Conservation (phyloP, 2,113 vertebrate species). For the Strix aluco region DNA sequence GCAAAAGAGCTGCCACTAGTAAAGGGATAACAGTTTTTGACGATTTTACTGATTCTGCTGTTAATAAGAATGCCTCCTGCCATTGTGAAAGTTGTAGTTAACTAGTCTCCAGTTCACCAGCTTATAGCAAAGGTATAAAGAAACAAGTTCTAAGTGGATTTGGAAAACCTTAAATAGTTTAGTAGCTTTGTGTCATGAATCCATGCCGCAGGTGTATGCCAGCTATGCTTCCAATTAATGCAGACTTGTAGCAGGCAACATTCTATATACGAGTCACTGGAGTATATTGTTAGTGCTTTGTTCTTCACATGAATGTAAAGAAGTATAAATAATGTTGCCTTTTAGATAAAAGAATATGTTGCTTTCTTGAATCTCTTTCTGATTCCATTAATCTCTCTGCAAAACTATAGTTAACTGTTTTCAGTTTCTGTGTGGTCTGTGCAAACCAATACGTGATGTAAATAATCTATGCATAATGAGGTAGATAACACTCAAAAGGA, state of each 20-base stretch:
- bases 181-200: background rate
- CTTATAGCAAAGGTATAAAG: background rate
- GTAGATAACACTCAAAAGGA: constrained; percentile 35
- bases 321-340: background rate
- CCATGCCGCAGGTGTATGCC: background rate
- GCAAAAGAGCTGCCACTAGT: background rate
- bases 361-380: background rate
- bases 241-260: background rate
- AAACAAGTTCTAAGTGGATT: background rate
- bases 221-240: background rate
- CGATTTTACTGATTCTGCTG: background rate
- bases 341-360: background rate
- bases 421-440: constrained; percentile 30
- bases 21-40: background rate
- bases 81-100: background rate
- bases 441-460: background rate
- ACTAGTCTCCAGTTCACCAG: background rate
- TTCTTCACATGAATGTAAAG: background rate
- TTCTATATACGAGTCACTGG: background rate
- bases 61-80: background rate
- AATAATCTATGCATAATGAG: constrained; percentile 37
- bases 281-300: background rate
- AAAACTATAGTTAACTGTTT: background rate
- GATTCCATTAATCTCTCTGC: background rate
- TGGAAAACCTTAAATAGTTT: background rate